Conservation (phyloP, 2,888 invertebrate species). For the Panorpa germanica region DNA sequence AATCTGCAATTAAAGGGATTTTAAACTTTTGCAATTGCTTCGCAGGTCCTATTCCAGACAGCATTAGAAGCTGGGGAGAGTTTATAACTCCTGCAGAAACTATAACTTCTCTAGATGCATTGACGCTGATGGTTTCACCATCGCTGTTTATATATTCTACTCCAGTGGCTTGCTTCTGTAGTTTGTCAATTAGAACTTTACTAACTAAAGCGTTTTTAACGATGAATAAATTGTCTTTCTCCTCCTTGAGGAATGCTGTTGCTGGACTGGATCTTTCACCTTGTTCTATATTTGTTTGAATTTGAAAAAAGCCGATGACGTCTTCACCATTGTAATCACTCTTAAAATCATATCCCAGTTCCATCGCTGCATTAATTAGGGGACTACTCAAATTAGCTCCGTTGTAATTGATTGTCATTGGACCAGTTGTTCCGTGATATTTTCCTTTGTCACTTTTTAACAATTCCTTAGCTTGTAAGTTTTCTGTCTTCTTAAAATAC, state of each 20-base stretch:
- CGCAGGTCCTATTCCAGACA: conserved; percentile 57
- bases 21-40: conserved; percentile 35
- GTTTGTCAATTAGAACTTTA: conserved; percentile 42
- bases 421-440: conserved; percentile 39
- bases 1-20: conserved; percentile 35
- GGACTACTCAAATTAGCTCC: conserved; percentile 28
- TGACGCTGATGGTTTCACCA: no score
- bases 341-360: conserved; percentile 38
- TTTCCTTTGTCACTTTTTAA: conserved; percentile 29
- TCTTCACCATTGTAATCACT: conserved; percentile 43
- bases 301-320: conserved; percentile 43
- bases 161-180: conserved; percentile 44
- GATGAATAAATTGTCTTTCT: no score
- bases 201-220: conserved; percentile 41
- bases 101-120: conserved; percentile 48
- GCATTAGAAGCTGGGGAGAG: conserved; percentile 63
- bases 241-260: conserved; percentile 54
- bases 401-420: conserved; percentile 32
- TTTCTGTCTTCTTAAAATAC: conserved; percentile 52
- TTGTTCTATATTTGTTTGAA: conserved; percentile 35
- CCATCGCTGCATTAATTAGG: conserved; percentile 39
- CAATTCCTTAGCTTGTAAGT: conserved; percentile 29
- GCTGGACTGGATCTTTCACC: conserved; percentile 57
- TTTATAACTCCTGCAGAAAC: conserved; percentile 62
- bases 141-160: conserved; percentile 49